Percentiles rank a stretch among this genome's conserved stretches.
Conservation (phyloP, 2,888 invertebrate species). For the Polietes domitor region DNA sequence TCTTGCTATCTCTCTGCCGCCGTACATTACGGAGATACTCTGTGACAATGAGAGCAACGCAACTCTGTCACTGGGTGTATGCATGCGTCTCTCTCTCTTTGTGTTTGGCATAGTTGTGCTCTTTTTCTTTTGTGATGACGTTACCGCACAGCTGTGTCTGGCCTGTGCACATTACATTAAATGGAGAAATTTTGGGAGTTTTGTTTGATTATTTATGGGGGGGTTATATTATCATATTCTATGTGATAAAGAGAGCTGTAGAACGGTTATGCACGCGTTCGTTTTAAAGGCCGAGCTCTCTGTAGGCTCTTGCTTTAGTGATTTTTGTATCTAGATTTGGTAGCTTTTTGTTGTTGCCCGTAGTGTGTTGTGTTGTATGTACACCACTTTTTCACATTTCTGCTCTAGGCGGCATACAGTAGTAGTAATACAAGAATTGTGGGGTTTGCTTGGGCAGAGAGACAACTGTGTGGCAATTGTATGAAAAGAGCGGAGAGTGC, state of each 20-base stretch:
- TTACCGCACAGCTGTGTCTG: no score
- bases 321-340: not conserved
- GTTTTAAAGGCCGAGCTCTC: not conserved
- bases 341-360: not conserved
- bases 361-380: not conserved
- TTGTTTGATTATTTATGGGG: no score
- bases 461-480: not conserved
- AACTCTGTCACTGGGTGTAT: no score
- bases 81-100: no score
- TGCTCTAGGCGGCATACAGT: not conserved
- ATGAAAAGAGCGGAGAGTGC: not conserved
- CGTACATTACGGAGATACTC: not conserved
- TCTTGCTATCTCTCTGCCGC: not conserved
- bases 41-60: not conserved
- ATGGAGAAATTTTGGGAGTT: no score
- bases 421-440: not conserved
- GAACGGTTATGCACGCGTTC: not conserved
- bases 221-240: not conserved
- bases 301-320: no score
- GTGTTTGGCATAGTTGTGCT: no score
- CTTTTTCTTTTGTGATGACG: no score
- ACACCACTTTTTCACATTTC: no score
- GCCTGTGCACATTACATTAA: no score
- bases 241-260: not conserved
- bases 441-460: slow-evolving; percentile 4